phyloP scores from a whole-genome alignment of 2,113 vertebrate genomes.

The Euleptes europaea region DNA sequence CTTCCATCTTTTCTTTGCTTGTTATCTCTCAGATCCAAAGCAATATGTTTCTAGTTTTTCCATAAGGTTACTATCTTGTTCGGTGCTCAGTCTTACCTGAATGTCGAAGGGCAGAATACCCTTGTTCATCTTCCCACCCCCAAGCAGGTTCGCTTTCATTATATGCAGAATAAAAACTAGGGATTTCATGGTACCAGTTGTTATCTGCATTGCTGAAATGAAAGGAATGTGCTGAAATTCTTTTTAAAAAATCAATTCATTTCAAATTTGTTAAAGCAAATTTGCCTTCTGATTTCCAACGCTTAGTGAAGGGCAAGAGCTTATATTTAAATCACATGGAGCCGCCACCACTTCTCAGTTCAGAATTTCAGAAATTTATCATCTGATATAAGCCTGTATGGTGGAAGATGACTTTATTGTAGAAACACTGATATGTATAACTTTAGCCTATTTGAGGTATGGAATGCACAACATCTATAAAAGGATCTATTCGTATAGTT shows the following conservation, averaged over 20 bases:
- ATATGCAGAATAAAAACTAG: constrained; percentile 62
- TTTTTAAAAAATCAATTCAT: neutral
- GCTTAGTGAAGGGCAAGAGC: no score
- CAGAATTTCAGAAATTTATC: neutral
- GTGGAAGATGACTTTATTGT: neutral
- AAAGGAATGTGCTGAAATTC: constrained; percentile 31
- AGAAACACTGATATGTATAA: neutral
- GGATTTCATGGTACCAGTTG: constrained; percentile 79
- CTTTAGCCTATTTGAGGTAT: neutral
- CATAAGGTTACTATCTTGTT: neutral
- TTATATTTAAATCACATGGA: neutral
- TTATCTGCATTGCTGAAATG: constrained; percentile 73
- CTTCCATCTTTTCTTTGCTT: neutral
- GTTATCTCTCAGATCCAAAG: neutral
- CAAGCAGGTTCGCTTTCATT: constrained; percentile 79
- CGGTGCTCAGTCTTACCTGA: constrained; percentile 78
- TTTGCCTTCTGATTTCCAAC: neutral
- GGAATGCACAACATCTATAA: neutral
- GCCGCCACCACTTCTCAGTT: neutral
- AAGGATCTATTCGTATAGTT: neutral
- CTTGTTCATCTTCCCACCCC: constrained; percentile 89
- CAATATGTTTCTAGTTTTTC: neutral
- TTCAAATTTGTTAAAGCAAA: neutral
- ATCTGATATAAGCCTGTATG: neutral
- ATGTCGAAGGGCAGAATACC: constrained; percentile 93